A percentile compares a stretch with the other conserved stretches of the same genome.
These are phyloP conservation scores for Melitaea cinxia DNA, from an alignment of 1,140 invertebrate genomes.

Conservation along the genomic window DNA sequence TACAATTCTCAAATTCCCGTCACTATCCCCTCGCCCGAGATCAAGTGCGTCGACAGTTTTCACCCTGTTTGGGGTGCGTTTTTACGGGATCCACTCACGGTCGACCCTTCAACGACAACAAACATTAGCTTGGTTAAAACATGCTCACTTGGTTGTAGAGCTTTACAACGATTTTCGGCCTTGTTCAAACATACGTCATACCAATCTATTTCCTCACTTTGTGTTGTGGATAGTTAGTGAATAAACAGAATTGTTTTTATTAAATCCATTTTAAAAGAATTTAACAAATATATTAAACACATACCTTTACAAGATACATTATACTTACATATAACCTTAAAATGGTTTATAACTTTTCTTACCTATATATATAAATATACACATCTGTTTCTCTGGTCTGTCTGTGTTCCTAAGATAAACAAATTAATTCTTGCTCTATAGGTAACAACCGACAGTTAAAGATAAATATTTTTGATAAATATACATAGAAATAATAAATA, in stretches of 20 bases:
- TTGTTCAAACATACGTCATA: slow-evolving; percentile 33
- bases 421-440: no score
- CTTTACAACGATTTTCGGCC: slow-evolving; percentile 32
- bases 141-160: slow-evolving; percentile 33
- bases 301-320: no score
- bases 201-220: slow-evolving; percentile 36
- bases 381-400: no score
- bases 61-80: slow-evolving; percentile 64
- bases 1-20: slow-evolving; percentile 15
- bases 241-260: not conserved
- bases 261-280: not conserved
- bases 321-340: no score
- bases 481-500: no score
- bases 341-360: no score
- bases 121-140: slow-evolving; percentile 46
- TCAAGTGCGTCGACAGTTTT: slow-evolving; percentile 68
- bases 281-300: no score
- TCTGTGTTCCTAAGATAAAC: no score
- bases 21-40: slow-evolving; percentile 44
- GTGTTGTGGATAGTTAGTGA: not conserved
- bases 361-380: no score
- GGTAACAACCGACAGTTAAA: no score
- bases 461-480: no score
- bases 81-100: slow-evolving; percentile 62
- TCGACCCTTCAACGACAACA: slow-evolving; percentile 54